These are phyloP conservation scores for Actias luna DNA, from an alignment of 2,888 invertebrate species.

Conservation along the genomic window DNA sequence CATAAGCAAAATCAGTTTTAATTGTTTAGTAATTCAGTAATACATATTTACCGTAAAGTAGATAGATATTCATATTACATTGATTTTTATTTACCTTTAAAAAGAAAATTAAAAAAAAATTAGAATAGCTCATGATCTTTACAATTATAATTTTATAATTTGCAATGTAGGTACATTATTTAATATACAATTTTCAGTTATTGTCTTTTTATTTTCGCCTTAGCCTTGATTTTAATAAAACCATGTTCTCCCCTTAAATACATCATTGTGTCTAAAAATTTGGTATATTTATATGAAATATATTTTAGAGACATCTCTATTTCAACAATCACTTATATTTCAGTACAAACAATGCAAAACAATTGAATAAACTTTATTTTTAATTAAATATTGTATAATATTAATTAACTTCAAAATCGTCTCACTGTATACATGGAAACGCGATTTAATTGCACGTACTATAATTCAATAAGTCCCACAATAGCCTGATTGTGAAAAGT, in stretches of 20 bases:
- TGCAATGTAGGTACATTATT: too few species aligned
- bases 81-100: too few species aligned
- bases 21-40: too few species aligned
- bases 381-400: background rate
- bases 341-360: background rate
- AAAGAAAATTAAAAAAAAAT: too few species aligned
- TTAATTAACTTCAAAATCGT: background rate
- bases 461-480: background rate
- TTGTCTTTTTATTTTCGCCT: too few species aligned
- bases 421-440: background rate
- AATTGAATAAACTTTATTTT: background rate
- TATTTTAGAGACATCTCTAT: background rate
- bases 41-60: background rate
- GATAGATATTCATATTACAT: too few species aligned
- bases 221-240: too few species aligned
- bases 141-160: too few species aligned
- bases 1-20: background rate
- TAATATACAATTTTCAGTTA: too few species aligned
- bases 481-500: constrained; percentile 11
- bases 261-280: too few species aligned
- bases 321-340: background rate
- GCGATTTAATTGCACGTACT: background rate
- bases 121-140: too few species aligned
- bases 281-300: background rate
- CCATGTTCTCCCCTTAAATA: too few species aligned